Conservation (phyloP, 1,140 invertebrate species). For the Papilio polytes region DNA sequence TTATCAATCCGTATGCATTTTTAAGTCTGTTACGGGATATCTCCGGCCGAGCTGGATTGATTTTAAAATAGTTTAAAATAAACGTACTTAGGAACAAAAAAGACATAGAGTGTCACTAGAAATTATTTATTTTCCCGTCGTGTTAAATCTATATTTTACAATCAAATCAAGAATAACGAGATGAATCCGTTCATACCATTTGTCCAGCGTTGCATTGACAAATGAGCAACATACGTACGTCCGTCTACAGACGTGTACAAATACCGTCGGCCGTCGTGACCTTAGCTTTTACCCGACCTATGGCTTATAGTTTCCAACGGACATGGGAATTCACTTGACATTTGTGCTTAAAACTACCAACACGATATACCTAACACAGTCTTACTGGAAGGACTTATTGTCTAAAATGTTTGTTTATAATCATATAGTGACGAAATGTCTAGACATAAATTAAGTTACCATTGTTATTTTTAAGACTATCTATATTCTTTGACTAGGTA, state of each 20-base stretch:
- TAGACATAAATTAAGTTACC: too few species aligned
- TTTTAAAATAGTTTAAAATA: too few species aligned
- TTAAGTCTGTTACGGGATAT: too few species aligned
- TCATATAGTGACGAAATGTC: too few species aligned
- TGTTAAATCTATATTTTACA: neutral
- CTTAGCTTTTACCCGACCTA: constrained; percentile 36
- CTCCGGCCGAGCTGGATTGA: too few species aligned
- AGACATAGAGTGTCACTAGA: too few species aligned
- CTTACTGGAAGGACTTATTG: too few species aligned
- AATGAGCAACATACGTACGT: constrained; percentile 41
- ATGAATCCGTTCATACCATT: neutral
- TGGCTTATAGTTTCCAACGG: constrained; percentile 9
- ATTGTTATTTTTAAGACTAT: too few species aligned
- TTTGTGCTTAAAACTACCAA: neutral
- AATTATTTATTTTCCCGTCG: neutral
- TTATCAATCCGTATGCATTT: too few species aligned
- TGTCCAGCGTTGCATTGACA: constrained; percentile 7
- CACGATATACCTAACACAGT: neutral
- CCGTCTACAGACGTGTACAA: constrained; percentile 45
- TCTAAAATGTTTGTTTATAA: too few species aligned
- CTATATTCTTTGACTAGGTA: neutral
- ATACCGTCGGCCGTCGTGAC: constrained; percentile 40
- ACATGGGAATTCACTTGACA: neutral
- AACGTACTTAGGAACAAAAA: too few species aligned
- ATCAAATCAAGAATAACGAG: constrained; percentile 11